Evolutionary conservation across 2,113 vertebrate genomes (phyloP), one percentile per base, ranked within the genome.

Genomic region (Tiliqua scincoides): DNA sequence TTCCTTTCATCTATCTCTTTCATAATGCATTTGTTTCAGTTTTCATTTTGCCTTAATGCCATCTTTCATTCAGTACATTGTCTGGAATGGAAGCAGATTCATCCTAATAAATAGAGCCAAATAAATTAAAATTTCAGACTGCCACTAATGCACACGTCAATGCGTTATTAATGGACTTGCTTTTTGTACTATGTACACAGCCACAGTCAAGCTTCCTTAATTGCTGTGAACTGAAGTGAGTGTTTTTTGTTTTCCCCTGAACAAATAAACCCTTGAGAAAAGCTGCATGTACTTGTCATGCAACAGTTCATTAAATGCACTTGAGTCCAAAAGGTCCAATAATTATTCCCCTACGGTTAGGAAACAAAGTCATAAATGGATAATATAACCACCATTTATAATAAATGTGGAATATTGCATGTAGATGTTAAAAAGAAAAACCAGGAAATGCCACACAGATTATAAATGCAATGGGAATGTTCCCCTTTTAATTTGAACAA

Each of bases 251-350:
- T 61, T n/a, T 43, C 67, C 67, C 35, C 20, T 61, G 35, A 68
- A 83, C 35, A 77, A 83, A 87, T 83, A 82, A 59, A 83, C 54
- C 62, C 37, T 32, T 83, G 76, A 27, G 52, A 83, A 78, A 83
- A 62, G 54, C 57, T 27, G 37, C 35, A 32, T 76, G 18, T 54
- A 37, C 32, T 65, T 86, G 32, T 37, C 73, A n/a, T 87, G 71
- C 86, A 71, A 59, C 37, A 77, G n/a, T 23, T 83, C 37, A 77
- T 77, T 87, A 71, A 78, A 83, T 77, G 70, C 35, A 61, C 10
- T 62, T 82, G 86, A 78, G 52, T 83, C 70, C 21, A 14, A 65
- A 77, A 70, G 86, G n/a, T 30, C 30, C 72, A 87, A 83, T 80
- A 73, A 80, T 77, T 75, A 68, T 59, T 77, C 8, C 14, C 37